Evolutionary conservation across 2,888 invertebrate genomes (phyloP).

Genomic region (Pseudococcus longispinus): DNA sequence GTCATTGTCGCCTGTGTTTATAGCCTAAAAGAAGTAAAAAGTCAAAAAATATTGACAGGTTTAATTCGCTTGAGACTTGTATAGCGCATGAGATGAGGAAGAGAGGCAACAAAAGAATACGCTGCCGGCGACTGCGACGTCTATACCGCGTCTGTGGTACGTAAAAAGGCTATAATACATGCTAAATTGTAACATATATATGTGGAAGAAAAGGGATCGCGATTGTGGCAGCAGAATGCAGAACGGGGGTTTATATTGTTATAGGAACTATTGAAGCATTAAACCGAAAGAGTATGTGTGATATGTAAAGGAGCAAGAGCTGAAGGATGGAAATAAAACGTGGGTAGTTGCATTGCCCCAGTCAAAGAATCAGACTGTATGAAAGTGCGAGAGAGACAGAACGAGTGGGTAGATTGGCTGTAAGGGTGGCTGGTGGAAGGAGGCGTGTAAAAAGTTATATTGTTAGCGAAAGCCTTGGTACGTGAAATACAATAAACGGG

Average conservation of each 20-base stretch:
- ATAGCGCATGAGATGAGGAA: not conserved
- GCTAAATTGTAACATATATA: conserved; percentile 33
- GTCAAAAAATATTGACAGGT: conserved; percentile 41
- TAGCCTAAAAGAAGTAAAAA: conserved; percentile 5
- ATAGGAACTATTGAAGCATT: conserved; percentile 40
- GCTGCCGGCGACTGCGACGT: not conserved
- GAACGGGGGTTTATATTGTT: conserved; percentile 20
- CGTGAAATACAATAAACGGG: conserved; percentile 7
- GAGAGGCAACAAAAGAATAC: conserved; percentile 5
- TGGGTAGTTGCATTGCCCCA: conserved; percentile 19
- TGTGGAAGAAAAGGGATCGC: not conserved
- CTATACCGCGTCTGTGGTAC: not conserved
- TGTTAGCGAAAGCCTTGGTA: conserved; percentile 5
- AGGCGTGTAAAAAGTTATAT: conserved; percentile 43
- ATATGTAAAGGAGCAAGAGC: not conserved
- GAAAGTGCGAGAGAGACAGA: not conserved
- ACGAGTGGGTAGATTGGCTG: not conserved
- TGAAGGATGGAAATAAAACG: not conserved
- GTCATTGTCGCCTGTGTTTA: conserved; percentile 8
- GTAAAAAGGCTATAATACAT: conserved; percentile 30
- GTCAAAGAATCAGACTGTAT: not conserved
- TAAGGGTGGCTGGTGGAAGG: not conserved
- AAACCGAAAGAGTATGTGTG: conserved; percentile 38
- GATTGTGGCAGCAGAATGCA: not conserved
- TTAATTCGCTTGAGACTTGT: conserved; percentile 2